Evolutionary conservation across 2,797 vertebrate genomes (phyloP), one percentile per base, ranked within the genome.

Genomic region (Heteromormyrus szaboi): DNA sequence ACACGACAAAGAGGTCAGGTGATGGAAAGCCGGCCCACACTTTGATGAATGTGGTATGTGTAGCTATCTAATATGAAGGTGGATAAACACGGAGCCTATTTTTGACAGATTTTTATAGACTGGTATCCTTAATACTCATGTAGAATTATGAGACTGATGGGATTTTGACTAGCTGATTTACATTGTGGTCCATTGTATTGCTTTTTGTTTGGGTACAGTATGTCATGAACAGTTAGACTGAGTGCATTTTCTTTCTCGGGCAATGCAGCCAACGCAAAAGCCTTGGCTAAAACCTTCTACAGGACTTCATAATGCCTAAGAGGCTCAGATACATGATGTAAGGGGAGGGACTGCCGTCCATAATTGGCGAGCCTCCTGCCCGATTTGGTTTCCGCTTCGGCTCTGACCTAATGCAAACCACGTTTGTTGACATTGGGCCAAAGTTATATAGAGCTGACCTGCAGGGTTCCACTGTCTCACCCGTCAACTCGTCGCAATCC

Each of bases 321-420:
- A 89, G 84, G 88, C 85, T 81, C 84, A 81, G 83, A 0, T 14
- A 53, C 72, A 85, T 87, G 86, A 72, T 89, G 48, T 90, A 91
- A 87, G 50, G 88, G 83, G 89, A 89, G 89, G 4, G 88, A 91
- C 85, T 90, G 83, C 72, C 92, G 88, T 89, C 89, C 90, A 92
- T 92, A 93, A 95, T 95, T 93, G 94, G 90, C 91, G 92, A 86
- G 88, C 90, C 88, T 92, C 94, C 90, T 91, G 93, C 95, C 92
- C 90, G 90, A 93, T 94, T 94, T 91, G 90, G 92, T 94, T 94
- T 95, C 93, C 90, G 76, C 94, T 91, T 90, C 91, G 79, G 90
- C 90, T 14, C 48, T 90, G 89, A 91, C 88, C 90, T 95, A 95
- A 95, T 93, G 92, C 91, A 92, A 95, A 93, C 94, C 95, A 95